Base-by-base conservation (phyloP, 1,140 invertebrate species). In the Dendroctonus ponderosae region DNA sequence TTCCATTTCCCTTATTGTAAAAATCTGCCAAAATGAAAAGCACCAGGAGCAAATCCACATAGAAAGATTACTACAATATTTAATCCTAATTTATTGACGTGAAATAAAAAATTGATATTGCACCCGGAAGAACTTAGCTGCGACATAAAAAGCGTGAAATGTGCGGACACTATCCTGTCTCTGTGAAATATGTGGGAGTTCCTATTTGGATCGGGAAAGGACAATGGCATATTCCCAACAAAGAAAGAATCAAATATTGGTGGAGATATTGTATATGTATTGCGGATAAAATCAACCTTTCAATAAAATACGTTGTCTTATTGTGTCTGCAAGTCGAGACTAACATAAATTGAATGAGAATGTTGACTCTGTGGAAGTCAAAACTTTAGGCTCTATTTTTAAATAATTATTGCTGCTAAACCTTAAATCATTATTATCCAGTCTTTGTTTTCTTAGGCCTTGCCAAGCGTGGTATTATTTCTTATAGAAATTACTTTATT, bases 131-230 rank as follows among this genome's bases (percentile, higher is more conserved):
- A 44, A 14, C 6, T 42, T 4, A 9, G 41, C 56, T 37, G 44
- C 37, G 9, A 42, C 15, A 58, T 42, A 43, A 44, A 44, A 58
- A 15, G 40, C 56, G 56, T 58, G 40, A 58, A 58, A 58, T 58
- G 7, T 6, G 42, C 56, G n/a, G 56, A 44, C 56, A 43, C 40
- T 44, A 43, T 15, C 40, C 56, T 43, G 39, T 44, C 26, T 12
- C 26, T n/a, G 53, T 58, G 41, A 58, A 58, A 58, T 58, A 58
- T 58, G 56, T 58, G 56, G 56, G 56, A 58, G 56, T 58, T 58
- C 41, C 56, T 42, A 58, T 58, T 58, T 44, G 40, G 56, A 58
- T 58, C 56, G 15, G 26, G n/a, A 26, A 8, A 26, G 52, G 52
- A 53, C 52, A 53, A 53, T 53, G 39, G 1, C 7, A 14, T 38